Evolutionary conservation across 2,113 vertebrate genomes (phyloP), one percentile per base, ranked within the genome.

Genomic region (Dasyurus viverrinus): DNA sequence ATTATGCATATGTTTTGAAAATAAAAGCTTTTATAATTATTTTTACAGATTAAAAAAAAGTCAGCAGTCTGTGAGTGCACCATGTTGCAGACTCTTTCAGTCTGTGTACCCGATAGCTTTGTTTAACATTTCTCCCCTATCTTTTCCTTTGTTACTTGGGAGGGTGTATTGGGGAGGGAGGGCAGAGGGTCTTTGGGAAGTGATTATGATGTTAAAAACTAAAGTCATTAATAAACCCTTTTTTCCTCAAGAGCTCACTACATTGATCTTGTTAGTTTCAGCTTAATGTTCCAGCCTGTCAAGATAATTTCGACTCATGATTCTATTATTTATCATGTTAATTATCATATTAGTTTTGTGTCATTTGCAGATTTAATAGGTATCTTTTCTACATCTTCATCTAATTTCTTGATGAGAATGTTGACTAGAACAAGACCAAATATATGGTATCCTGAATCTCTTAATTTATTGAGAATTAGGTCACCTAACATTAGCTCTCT

Each of bases 271-370:
- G 68, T 84, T 42, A n/a, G 68, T 84, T 84, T 84, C 68, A 42
- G 68, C 68, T 84, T 84, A 84, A 84, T 84, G 68, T 84, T 84
- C 68, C 68, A 84, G 68, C 68, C 68, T 84, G 68, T 84, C 68
- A 84, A 84, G 68, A 84, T 84, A 84, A 84, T 84, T 84, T 84
- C 42, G n/a, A 84, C 7, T n/a, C 68, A 42, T 84, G 68, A 84
- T 84, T 42, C 68, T 42, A 84, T 84, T 84, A 84, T 84, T 84
- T 84, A 42, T 84, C 68, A 84, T 84, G 36, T 84, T 84, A 84
- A 84, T 84, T 84, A 84, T 84, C 68, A 42, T 84, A 84, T 84
- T 84, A 84, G 68, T 84, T 84, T 84, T 84, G 68, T 84, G 68
- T 84, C 68, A 84, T 84, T 42, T 84, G 68, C 19, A 42, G 68